Percentiles rank a stretch among this genome's conserved stretches.
These are phyloP conservation scores for Amphiprion clarkii DNA, from an alignment of 2,797 vertebrate genomes.

Conservation along the genomic window DNA sequence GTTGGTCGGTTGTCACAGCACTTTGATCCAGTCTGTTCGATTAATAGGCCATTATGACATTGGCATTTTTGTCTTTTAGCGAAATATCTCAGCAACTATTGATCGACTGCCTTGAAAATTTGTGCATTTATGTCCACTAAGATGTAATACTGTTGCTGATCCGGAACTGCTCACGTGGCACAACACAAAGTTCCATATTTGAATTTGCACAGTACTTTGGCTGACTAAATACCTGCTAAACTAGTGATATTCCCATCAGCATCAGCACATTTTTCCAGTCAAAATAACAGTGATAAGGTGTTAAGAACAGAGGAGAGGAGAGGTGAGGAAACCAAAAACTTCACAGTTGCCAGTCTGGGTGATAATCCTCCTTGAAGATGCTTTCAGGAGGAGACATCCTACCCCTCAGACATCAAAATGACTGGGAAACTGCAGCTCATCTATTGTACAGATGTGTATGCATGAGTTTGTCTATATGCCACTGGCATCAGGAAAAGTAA, in stretches of 20 bases:
- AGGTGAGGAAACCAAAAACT: neutral
- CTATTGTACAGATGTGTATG: slow-evolving; percentile 2
- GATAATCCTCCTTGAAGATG: slow-evolving; percentile 58
- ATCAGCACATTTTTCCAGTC: no score
- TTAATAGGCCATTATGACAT: neutral
- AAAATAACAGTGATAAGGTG: no score
- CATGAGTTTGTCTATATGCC: slow-evolving; percentile 13
- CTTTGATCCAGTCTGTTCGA: slow-evolving; percentile 8
- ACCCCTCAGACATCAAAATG: slow-evolving; percentile 60
- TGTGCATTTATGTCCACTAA: neutral
- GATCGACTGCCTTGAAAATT: neutral
- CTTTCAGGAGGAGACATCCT: slow-evolving; percentile 41
- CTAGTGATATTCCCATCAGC: no score
- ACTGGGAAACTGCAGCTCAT: slow-evolving; percentile 18
- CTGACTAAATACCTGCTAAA: neutral
- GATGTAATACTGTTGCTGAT: neutral
- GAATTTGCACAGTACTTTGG: neutral
- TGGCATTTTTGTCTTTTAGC: neutral
- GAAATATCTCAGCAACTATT: neutral
- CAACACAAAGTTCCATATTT: neutral
- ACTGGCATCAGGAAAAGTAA: neutral
- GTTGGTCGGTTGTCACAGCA: neutral
- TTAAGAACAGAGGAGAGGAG: neutral
- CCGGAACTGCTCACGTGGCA: neutral
- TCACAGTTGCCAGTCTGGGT: slow-evolving; percentile 48